Evolutionary conservation across 1,140 invertebrate genomes (phyloP).

Genomic region (Megalonaias nervosa): DNA sequence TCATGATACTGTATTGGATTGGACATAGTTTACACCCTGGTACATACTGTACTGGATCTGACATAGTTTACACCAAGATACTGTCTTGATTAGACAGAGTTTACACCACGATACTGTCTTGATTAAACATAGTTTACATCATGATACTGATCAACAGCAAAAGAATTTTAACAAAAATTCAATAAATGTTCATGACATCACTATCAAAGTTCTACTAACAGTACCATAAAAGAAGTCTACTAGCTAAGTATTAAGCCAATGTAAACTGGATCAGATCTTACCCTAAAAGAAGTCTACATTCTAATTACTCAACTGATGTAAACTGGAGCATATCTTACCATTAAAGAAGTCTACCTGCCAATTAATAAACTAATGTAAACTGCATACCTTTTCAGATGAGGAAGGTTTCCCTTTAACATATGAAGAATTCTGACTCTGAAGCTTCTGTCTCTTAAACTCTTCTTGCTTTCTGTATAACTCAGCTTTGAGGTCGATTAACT

Average conservation of each 20-base stretch:
- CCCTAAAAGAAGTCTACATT: not conserved
- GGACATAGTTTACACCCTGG: too few species aligned
- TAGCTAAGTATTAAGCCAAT: not conserved
- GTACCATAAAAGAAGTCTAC: not conserved
- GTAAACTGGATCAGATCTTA: not conserved
- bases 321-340: not conserved
- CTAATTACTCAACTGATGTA: not conserved
- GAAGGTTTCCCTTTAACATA: slow-evolving; percentile 51
- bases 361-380: not conserved
- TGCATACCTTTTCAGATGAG: slow-evolving; percentile 49
- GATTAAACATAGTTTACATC: too few species aligned
- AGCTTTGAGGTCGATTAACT: slow-evolving; percentile 71
- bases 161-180: not conserved
- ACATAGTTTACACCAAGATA: too few species aligned
- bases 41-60: too few species aligned
- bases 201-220: not conserved
- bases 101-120: too few species aligned
- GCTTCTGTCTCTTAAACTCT: slow-evolving; percentile 62
- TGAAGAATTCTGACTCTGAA: slow-evolving; percentile 35
- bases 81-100: too few species aligned
- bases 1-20: too few species aligned
- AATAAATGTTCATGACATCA: not conserved
- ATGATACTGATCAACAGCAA: too few species aligned
- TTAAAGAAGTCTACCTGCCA: not conserved
- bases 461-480: slow-evolving; percentile 70